These are phyloP conservation scores for Agonopterix alstromeriana DNA, from an alignment of 2,888 invertebrate species.

Conservation along the genomic window DNA sequence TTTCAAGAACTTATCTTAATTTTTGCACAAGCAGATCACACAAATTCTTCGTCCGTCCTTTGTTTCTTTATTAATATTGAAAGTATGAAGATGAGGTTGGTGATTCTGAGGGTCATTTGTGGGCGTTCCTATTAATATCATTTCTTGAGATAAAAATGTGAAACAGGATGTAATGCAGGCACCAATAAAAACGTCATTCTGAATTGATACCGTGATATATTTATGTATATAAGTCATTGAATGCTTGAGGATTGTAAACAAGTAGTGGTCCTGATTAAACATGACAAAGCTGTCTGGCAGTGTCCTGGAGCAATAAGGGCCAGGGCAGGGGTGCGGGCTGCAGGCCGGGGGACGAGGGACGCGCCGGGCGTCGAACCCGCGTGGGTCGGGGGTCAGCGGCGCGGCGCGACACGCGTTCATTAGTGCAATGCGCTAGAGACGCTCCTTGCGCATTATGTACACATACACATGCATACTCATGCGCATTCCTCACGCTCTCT, in stretches of 20 bases:
- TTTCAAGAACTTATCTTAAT: too few species aligned
- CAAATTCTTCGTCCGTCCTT: too few species aligned
- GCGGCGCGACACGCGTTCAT: slow-evolving; percentile 66
- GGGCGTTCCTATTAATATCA: slow-evolving; percentile 4
- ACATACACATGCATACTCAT: slow-evolving; percentile 1
- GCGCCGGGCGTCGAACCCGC: slow-evolving; percentile 62
- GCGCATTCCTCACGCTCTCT: neutral
- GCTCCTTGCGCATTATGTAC: slow-evolving; percentile 16
- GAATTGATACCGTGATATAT: slow-evolving; percentile 18
- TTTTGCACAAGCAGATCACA: too few species aligned
- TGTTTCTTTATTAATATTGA: neutral
- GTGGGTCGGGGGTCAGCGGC: slow-evolving; percentile 72
- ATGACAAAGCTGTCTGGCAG: slow-evolving; percentile 48
- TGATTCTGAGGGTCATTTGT: neutral
- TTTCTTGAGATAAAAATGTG: slow-evolving; percentile 11
- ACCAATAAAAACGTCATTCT: slow-evolving; percentile 15
- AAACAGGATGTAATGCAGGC: slow-evolving; percentile 23
- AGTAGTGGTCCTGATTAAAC: slow-evolving; percentile 40
- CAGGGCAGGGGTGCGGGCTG: slow-evolving; percentile 6
- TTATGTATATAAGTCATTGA: slow-evolving; percentile 8
- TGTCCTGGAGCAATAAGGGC: slow-evolving; percentile 28
- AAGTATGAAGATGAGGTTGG: neutral
- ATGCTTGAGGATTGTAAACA: slow-evolving; percentile 36
- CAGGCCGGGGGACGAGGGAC: slow-evolving; percentile 25
- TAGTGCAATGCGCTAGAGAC: slow-evolving; percentile 50